These are phyloP conservation scores for Apantesis nais DNA, from an alignment of 2,888 invertebrate species.

Conservation along the genomic window DNA sequence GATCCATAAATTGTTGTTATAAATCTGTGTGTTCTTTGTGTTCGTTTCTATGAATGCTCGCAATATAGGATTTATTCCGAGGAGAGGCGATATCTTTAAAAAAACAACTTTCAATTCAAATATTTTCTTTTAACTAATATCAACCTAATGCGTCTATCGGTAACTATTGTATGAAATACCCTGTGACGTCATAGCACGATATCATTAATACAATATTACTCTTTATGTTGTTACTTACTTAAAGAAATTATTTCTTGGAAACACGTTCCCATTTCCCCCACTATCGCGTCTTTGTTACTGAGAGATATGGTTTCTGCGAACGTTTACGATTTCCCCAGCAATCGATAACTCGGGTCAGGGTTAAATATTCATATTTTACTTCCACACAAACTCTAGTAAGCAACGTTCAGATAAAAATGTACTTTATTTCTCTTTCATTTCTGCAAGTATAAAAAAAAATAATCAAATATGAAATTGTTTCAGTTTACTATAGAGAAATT, in stretches of 20 bases:
- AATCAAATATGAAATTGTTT: background rate
- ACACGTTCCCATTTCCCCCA: background rate
- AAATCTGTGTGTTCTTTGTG: too few relatives aligned
- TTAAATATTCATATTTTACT: background rate
- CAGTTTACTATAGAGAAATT: background rate
- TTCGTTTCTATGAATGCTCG: too few relatives aligned
- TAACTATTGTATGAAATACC: background rate
- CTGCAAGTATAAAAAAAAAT: background rate
- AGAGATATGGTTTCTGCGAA: background rate
- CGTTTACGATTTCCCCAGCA: background rate
- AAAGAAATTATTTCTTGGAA: background rate
- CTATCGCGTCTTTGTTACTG: background rate
- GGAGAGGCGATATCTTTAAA: too few relatives aligned
- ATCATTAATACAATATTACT: background rate
- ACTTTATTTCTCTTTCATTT: background rate
- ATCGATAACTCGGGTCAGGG: background rate
- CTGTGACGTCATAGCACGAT: background rate
- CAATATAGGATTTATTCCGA: too few relatives aligned
- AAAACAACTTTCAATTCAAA: too few relatives aligned
- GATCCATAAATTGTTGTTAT: too few relatives aligned
- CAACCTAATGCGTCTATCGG: background rate
- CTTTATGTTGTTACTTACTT: background rate
- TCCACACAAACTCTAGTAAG: background rate
- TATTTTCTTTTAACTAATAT: too few relatives aligned
- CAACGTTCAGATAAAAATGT: background rate